phyloP scores from a whole-genome alignment of 2,797 vertebrate species.

The Perodicticus potto region DNA sequence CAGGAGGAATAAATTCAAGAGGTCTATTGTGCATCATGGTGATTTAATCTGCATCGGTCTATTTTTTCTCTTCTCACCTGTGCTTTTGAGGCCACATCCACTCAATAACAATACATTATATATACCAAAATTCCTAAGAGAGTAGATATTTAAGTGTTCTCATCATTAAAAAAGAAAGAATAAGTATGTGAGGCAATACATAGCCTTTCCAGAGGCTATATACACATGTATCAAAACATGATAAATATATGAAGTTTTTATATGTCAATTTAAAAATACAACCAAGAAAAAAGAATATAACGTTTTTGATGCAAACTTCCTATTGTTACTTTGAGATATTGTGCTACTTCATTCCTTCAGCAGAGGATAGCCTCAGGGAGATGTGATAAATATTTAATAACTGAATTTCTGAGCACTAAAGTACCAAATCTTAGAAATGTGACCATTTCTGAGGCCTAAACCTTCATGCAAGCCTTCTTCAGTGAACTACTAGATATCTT shows the following conservation, averaged over 20 bases:
- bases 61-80: no score
- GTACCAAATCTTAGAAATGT: not conserved
- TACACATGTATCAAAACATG: not conserved
- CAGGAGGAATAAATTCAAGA: not conserved
- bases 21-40: not conserved
- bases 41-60: not conserved
- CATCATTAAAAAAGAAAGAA: not conserved
- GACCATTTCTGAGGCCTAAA: not conserved
- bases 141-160: not conserved
- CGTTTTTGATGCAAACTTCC: not conserved
- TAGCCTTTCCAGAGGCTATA: not conserved
- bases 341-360: not conserved
- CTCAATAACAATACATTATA: not conserved
- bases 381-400: constrained; percentile 8
- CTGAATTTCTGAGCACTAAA: not conserved
- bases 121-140: not conserved
- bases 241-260: not conserved
- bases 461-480: not conserved
- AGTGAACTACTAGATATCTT: not conserved
- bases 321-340: not conserved
- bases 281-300: not conserved
- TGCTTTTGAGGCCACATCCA: not conserved
- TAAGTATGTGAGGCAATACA: not conserved
- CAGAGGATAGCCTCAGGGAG: not conserved
- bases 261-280: not conserved